phyloP scores from a whole-genome alignment of 2,113 vertebrate species.

The Myrmophylax atrothorax region DNA sequence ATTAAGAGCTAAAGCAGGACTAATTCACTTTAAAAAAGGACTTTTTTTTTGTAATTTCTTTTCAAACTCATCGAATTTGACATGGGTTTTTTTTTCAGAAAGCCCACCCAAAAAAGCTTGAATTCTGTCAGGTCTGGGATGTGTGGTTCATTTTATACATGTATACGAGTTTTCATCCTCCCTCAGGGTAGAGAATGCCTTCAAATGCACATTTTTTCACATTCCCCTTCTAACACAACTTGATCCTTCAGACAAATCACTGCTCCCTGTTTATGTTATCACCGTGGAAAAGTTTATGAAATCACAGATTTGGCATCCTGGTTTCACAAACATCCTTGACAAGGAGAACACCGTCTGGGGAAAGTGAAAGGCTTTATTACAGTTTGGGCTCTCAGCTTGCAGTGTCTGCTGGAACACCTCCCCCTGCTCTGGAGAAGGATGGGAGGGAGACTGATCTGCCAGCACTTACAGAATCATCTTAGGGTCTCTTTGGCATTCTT shows the following conservation, averaged over 20 bases:
- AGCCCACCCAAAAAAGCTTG: background rate
- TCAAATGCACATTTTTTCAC: background rate
- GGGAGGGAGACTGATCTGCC: background rate
- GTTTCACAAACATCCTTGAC: constrained; percentile 24
- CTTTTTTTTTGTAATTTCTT: background rate
- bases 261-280: constrained; percentile 27
- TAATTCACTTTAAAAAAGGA: background rate
- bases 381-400: background rate
- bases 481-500: background rate
- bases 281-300: constrained; percentile 32
- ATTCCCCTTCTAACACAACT: background rate
- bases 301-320: background rate
- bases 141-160: background rate
- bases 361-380: background rate
- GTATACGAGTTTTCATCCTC: background rate
- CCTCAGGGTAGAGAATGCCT: background rate
- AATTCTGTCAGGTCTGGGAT: background rate
- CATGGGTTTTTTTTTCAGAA: background rate
- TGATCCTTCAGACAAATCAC: constrained; percentile 30
- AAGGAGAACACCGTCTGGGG: background rate
- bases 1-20: background rate
- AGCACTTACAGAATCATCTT: rapidly evolving
- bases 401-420: background rate
- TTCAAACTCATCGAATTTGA: background rate
- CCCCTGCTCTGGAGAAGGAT: rapidly evolving